A percentile compares a stretch with the other conserved stretches of the same genome.
These are phyloP conservation scores for Spea hammondii DNA, from an alignment of 2,797 vertebrate genomes.

Conservation along the genomic window DNA sequence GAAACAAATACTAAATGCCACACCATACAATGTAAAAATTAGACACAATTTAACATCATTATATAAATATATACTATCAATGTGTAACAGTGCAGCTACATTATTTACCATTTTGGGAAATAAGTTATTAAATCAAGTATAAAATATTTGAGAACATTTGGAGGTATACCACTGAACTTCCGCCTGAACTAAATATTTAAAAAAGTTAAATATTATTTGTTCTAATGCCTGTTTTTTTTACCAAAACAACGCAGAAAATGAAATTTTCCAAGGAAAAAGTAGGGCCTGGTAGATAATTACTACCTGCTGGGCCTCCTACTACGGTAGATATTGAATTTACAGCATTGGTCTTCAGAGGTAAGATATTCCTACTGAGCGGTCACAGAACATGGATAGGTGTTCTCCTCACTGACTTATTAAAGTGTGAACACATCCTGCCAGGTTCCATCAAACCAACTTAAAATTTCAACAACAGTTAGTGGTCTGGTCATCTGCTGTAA, in stretches of 20 bases:
- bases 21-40: too few species aligned
- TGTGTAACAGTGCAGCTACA: too few species aligned
- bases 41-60: too few species aligned
- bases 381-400: background rate
- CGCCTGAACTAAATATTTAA: too few species aligned
- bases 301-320: constrained; percentile 20
- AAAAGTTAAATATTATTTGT: background rate
- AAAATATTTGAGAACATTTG: background rate
- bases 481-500: background rate
- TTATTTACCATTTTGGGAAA: background rate
- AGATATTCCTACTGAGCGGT: constrained; percentile 15
- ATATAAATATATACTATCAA: too few species aligned
- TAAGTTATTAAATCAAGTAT: background rate
- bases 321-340: constrained; percentile 9
- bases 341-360: constrained; percentile 1
- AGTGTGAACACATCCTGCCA: background rate
- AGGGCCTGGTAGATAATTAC: constrained; percentile 4
- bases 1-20: too few species aligned
- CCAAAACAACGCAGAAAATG: background rate
- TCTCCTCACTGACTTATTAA: background rate
- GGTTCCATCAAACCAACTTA: background rate
- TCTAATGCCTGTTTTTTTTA: background rate
- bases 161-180: too few species aligned
- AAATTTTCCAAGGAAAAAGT: background rate
- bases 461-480: background rate